phyloP scores from a whole-genome alignment of 1,140 invertebrate species.

The Papilio xuthus region DNA sequence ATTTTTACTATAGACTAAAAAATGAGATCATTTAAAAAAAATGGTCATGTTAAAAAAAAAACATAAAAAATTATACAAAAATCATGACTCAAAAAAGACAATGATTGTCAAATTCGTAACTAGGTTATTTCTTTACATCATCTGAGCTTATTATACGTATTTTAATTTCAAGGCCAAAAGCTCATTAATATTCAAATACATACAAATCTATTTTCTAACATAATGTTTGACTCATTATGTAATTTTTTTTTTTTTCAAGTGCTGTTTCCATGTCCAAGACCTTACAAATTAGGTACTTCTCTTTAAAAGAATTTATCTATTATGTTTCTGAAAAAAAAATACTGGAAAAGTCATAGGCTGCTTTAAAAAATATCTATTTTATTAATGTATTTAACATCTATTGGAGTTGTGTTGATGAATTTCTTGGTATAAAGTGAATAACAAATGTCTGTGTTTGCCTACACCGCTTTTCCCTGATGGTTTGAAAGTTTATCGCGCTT shows the following conservation, averaged over 20 bases:
- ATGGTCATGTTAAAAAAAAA: background rate
- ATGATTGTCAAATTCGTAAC: background rate
- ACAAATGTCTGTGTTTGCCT: conserved; percentile 24
- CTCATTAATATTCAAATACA: conserved; percentile 5
- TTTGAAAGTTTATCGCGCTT: conserved; percentile 22
- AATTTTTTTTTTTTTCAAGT: background rate
- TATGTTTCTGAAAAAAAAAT: background rate
- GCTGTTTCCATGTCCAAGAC: background rate
- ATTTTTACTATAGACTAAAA: too few species aligned
- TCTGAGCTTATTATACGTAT: background rate
- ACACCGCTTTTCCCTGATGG: conserved; percentile 21
- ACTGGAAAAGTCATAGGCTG: background rate
- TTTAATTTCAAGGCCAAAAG: background rate
- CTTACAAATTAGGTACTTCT: background rate
- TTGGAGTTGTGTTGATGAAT: conserved; percentile 20
- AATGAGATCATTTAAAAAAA: too few species aligned
- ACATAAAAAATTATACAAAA: background rate
- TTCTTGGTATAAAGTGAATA: conserved; percentile 12
- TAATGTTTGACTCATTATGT: too few species aligned
- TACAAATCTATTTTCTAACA: background rate
- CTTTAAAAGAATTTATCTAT: background rate
- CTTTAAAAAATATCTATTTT: too few species aligned
- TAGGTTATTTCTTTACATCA: background rate
- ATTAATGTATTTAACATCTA: background rate
- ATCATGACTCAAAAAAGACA: background rate